Evolutionary conservation across 2,888 invertebrate species (phyloP).

Genomic region (Tiphia femorata): DNA sequence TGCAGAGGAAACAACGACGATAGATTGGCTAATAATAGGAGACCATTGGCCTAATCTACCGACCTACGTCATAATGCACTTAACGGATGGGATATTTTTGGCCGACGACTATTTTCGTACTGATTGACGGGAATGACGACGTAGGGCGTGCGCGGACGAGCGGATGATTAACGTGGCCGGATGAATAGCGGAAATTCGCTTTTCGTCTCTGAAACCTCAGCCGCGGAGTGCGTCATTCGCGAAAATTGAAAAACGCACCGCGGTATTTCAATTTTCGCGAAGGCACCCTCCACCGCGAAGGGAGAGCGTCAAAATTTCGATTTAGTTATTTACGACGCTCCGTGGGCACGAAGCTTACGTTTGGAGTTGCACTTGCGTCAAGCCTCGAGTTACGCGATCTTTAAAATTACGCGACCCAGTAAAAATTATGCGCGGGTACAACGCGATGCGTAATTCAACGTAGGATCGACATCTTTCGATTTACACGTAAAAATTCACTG

Average conservation of each 20-base stretch:
- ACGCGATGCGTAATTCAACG: too few relatives aligned
- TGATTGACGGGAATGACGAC: constrained; percentile 41
- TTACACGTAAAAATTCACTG: too few relatives aligned
- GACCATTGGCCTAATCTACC: constrained; percentile 48
- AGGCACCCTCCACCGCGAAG: too few relatives aligned
- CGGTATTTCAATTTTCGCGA: too few relatives aligned
- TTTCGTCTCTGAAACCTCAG: constrained; percentile 14
- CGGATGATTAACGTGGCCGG: constrained; percentile 30
- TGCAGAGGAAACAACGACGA: constrained; percentile 37
- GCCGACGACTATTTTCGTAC: constrained; percentile 35
- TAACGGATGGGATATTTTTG: constrained; percentile 46
- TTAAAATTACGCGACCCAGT: too few relatives aligned
- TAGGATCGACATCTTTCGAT: too few relatives aligned
- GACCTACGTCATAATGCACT: constrained; percentile 51
- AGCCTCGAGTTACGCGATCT: too few relatives aligned
- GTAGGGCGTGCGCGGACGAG: background rate
- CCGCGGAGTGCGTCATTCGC: background rate
- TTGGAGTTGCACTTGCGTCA: too few relatives aligned
- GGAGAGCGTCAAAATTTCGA: too few relatives aligned
- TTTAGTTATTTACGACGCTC: too few relatives aligned
- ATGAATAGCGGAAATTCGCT: constrained; percentile 16
- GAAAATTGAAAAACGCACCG: background rate
- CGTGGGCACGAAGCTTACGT: too few relatives aligned
- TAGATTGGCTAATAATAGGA: constrained; percentile 52
- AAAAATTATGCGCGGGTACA: too few relatives aligned